Evolutionary conservation across 53 echinoderm and acorn worm species (phyloP).

Genomic region (Apostichopus leukothele): DNA sequence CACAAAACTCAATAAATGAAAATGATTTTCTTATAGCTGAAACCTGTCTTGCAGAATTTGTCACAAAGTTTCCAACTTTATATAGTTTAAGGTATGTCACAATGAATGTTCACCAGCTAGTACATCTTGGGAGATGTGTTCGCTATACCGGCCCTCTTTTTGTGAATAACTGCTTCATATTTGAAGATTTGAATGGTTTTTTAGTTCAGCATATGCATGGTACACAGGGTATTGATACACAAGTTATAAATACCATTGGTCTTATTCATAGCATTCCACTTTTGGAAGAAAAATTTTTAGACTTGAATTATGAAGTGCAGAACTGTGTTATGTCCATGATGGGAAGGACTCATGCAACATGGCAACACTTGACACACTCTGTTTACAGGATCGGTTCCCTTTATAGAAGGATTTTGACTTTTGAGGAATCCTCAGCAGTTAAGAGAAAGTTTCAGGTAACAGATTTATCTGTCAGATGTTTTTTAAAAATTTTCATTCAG

Average conservation of each 20-base stretch:
- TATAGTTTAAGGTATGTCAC: constrained; percentile 42
- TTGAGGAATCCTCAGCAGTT: too few relatives aligned
- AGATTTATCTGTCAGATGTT: too few relatives aligned
- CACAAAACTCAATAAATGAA: constrained; percentile 30
- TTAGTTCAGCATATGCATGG: constrained; percentile 55
- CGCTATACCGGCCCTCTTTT: constrained; percentile 38
- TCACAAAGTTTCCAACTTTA: constrained; percentile 1
- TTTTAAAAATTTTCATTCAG: too few relatives aligned
- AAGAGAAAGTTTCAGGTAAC: too few relatives aligned
- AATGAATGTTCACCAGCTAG: constrained; percentile 54
- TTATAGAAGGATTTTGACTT: too few relatives aligned
- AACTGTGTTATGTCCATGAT: too few relatives aligned
- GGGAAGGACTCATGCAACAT: too few relatives aligned
- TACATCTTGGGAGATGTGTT: constrained; percentile 43
- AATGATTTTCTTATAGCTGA: constrained; percentile 37
- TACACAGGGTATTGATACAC: constrained; percentile 53
- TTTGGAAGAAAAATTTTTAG: too few relatives aligned
- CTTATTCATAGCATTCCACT: not conserved
- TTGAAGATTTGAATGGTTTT: constrained; percentile 58
- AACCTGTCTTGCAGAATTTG: constrained; percentile 39
- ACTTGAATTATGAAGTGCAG: too few relatives aligned
- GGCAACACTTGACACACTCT: too few relatives aligned
- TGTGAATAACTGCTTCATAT: constrained; percentile 55
- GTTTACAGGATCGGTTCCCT: too few relatives aligned
- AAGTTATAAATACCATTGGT: constrained; percentile 42